Conservation (phyloP, 2,113 vertebrate genomes). For the Scartelaos histophorus region DNA sequence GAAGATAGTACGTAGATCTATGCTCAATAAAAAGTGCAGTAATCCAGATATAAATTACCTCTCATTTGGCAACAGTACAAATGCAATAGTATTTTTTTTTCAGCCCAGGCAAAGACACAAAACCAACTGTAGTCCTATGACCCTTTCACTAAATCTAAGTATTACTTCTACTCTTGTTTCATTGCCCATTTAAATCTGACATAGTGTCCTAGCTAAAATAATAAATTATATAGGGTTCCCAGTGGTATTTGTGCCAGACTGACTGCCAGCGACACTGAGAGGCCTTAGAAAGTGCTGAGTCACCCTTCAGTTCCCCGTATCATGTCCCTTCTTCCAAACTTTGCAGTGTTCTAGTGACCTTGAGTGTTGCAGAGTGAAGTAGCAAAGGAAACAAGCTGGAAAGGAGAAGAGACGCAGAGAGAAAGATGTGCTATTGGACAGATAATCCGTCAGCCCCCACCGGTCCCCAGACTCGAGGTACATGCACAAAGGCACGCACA, state of each 20-base stretch:
- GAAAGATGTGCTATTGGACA: slow-evolving; percentile 65
- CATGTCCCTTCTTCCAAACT: slow-evolving; percentile 66
- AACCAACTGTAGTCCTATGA: not conserved
- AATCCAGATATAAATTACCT: not conserved
- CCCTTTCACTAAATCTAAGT: not conserved
- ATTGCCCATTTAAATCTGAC: slow-evolving; percentile 1
- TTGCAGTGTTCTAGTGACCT: slow-evolving; percentile 73
- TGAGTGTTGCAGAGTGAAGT: slow-evolving; percentile 50
- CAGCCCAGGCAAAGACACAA: not conserved
- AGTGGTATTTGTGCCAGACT: slow-evolving; percentile 46
- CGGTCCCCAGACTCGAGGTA: slow-evolving; percentile 60
- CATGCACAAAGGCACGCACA: slow-evolving; percentile 41
- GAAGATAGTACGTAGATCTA: not conserved
- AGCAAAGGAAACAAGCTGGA: slow-evolving; percentile 54
- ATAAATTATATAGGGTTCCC: slow-evolving; percentile 38
- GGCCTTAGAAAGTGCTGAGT: slow-evolving; percentile 71
- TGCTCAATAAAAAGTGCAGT: not conserved
- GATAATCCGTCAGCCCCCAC: slow-evolving; percentile 74
- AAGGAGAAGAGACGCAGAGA: slow-evolving; percentile 24
- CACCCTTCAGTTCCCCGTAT: slow-evolving; percentile 54
- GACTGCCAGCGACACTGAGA: slow-evolving; percentile 39
- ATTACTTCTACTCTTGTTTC: not conserved
- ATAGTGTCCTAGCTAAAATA: slow-evolving; percentile 12
- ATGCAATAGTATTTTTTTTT: not conserved
- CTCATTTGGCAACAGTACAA: not conserved